These are phyloP conservation scores for Drosophila neotestacea DNA, from an alignment of 2,888 invertebrate species.

Conservation along the genomic window DNA sequence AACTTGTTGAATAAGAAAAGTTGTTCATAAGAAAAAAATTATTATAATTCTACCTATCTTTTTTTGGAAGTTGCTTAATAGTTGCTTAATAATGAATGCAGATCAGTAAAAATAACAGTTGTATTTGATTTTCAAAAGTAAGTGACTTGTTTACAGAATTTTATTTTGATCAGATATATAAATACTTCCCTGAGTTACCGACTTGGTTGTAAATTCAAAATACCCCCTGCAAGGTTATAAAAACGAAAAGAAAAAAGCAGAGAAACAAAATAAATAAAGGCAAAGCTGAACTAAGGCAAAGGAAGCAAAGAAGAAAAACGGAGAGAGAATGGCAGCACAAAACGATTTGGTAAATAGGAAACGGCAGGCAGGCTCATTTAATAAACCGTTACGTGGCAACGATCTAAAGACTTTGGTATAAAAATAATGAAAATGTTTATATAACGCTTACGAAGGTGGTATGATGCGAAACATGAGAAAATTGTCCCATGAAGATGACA, in stretches of 20 bases:
- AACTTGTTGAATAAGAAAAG: too few species aligned
- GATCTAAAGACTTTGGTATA: slow-evolving; percentile 22
- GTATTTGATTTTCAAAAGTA: too few species aligned
- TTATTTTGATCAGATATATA: not conserved
- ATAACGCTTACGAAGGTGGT: slow-evolving; percentile 25
- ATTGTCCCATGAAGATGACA: slow-evolving; percentile 16
- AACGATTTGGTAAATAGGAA: slow-evolving; percentile 53
- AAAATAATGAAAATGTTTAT: slow-evolving; percentile 62
- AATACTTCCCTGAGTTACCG: not conserved
- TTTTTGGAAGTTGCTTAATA: too few species aligned
- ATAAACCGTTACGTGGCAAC: slow-evolving; percentile 64
- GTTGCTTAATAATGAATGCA: too few species aligned
- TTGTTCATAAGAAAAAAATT: too few species aligned
- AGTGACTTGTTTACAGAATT: too few species aligned
- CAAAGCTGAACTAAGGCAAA: slow-evolving; percentile 26
- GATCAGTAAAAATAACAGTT: too few species aligned
- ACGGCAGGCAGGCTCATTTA: slow-evolving; percentile 44
- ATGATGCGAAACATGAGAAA: not conserved
- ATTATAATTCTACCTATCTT: too few species aligned
- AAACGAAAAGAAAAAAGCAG: not conserved
- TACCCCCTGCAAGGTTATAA: not conserved
- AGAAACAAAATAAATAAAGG: slow-evolving; percentile 49
- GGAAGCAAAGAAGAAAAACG: not conserved
- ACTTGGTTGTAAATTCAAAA: not conserved
- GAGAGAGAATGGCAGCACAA: slow-evolving; percentile 24